phyloP scores from a whole-genome alignment of 2,113 vertebrate species.

The Ariopsis seemanni region DNA sequence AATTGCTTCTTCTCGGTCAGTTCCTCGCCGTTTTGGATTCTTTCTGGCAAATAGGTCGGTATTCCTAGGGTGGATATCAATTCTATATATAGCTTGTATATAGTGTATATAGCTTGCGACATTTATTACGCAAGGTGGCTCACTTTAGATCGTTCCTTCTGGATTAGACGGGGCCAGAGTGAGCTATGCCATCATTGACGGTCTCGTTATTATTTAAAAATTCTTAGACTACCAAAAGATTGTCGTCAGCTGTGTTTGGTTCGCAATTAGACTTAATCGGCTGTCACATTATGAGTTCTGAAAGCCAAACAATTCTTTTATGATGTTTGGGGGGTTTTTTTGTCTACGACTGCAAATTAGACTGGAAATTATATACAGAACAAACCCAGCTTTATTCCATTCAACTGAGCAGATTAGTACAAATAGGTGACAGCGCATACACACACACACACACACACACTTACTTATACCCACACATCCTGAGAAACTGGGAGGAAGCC shows the following conservation, averaged over 20 bases:
- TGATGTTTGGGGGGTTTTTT: neutral
- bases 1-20: too few species aligned
- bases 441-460: constrained; percentile 24
- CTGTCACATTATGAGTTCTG: neutral
- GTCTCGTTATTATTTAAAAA: neutral
- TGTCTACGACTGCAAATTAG: neutral
- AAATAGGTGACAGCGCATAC: constrained; percentile 55
- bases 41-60: too few species aligned
- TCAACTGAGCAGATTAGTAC: constrained; percentile 32
- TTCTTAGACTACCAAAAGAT: neutral
- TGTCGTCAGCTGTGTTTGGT: neutral
- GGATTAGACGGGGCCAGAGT: too few species aligned
- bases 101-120: too few species aligned
- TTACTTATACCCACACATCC: constrained; percentile 1
- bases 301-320: neutral
- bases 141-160: too few species aligned
- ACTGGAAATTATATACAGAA: neutral
- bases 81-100: too few species aligned
- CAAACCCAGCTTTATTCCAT: neutral
- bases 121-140: too few species aligned
- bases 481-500: neutral
- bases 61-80: too few species aligned
- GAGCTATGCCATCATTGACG: too few species aligned
- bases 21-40: too few species aligned
- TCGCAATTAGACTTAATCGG: neutral